Percentiles rank a stretch among this genome's conserved stretches.
Evolutionary conservation across 1,140 invertebrate species (phyloP).

Genomic region (Drosophila melanica): DNA sequence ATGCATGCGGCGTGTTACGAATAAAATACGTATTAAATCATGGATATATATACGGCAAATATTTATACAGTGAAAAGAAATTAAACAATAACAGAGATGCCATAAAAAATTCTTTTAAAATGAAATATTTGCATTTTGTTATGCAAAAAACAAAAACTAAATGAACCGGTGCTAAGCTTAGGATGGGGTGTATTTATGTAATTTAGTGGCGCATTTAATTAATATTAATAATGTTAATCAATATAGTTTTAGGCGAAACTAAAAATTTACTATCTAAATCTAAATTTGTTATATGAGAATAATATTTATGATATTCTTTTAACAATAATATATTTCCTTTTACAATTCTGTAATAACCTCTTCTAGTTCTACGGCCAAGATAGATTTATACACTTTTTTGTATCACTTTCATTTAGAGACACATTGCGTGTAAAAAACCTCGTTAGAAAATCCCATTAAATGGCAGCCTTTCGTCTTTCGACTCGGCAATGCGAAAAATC

Average conservation of each 20-base stretch:
- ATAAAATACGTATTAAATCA: conserved; percentile 43
- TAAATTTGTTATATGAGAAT: too few relatives aligned
- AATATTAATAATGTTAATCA: too few relatives aligned
- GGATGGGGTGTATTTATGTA: not conserved
- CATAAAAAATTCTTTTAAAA: conserved; percentile 11
- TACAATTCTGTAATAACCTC: too few relatives aligned
- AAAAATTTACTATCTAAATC: too few relatives aligned
- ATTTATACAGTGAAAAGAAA: conserved; percentile 29
- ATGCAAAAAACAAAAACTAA: not conserved
- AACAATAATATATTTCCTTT: too few relatives aligned
- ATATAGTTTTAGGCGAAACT: not conserved
- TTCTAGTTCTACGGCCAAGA: not conserved
- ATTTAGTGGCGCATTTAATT: not conserved
- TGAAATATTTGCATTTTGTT: conserved; percentile 19
- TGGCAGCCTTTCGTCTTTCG: conserved; percentile 6
- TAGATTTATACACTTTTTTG: not conserved
- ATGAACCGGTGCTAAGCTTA: not conserved
- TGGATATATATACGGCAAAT: conserved; percentile 19
- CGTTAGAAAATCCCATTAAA: conserved; percentile 61
- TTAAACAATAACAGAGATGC: conserved; percentile 27
- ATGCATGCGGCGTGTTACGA: conserved; percentile 16
- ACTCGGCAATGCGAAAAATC: conserved; percentile 65
- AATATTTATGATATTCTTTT: too few relatives aligned
- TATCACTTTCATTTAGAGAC: not conserved
- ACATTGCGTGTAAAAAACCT: conserved; percentile 22